Base-by-base conservation (phyloP, 2,888 invertebrate species). In the Acanthosepion pharaonis region DNA sequence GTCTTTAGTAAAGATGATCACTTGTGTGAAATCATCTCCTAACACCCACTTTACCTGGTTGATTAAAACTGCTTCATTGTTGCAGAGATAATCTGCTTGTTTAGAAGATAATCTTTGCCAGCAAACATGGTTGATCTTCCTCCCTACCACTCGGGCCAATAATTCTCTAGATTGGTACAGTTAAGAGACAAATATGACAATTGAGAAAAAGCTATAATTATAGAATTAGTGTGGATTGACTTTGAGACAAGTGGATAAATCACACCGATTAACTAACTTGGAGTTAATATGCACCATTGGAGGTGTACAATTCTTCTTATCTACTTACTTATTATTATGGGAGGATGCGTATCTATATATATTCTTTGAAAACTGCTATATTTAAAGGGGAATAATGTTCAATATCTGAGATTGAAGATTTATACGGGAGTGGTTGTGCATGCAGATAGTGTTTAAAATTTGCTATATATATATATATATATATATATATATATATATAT, bases 131-230 rank as follows among this genome's bases (percentile, higher is more conserved):
- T 28, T 78, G 28, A 78, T 59, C 59, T 59, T 20, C n/a, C 28
- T 78, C 78, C n/a, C 78, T 6, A 33, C 78, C n/a, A n/a, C 78
- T 78, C n/a, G 33, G 78, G n/a, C n/a, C n/a, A 78, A 78, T 78
- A 33, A 78, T n/a, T 78, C 78, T 33, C 18, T 15, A 5, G 78
- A n/a, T n/a, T 33, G 78, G 78, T 6, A 78, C 78, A 78, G 33
- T 78, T 78, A 2, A 78, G n/a, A n/a, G 11, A 78, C 78, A 78
- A 78, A 78, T 78, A 78, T 78, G 78, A 78, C 78, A 78, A 78
- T 78, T 78, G 78, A 78, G 15, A n/a, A 78, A n/a, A 78, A 78
- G n/a, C 78, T 78, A 78, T 78, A 78, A 78, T 78, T 78, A 78
- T 78, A 33, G 78, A n/a, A 78, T 78, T 78, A 78, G 18, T 2